Percentiles rank a stretch among this genome's conserved stretches.
Conservation (phyloP, 2,888 invertebrate species). For the Hypselothyrea guttata region DNA sequence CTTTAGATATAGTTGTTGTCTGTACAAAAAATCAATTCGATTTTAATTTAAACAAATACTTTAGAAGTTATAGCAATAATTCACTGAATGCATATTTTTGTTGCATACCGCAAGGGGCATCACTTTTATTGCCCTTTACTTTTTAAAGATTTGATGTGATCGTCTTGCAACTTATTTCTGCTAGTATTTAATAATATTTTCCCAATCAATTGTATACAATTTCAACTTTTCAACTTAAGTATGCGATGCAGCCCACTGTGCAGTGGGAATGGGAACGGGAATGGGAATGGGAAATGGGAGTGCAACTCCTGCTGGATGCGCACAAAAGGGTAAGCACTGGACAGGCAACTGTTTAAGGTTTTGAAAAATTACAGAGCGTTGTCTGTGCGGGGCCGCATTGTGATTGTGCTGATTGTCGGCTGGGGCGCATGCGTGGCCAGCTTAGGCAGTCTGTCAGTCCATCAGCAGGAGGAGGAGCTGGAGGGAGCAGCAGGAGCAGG, state of each 20-base stretch:
- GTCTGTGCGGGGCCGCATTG: slow-evolving; percentile 26
- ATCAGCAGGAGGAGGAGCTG: slow-evolving; percentile 6
- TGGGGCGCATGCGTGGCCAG: slow-evolving; percentile 59
- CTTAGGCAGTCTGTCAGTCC: not conserved
- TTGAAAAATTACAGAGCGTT: slow-evolving; percentile 48
- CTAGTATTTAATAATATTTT: too few relatives aligned
- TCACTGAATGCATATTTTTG: too few relatives aligned
- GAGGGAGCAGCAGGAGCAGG: slow-evolving; percentile 36
- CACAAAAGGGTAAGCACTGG: slow-evolving; percentile 66
- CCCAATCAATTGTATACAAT: too few relatives aligned
- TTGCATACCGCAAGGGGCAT: too few relatives aligned
- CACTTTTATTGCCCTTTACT: too few relatives aligned
- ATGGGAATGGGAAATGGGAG: slow-evolving; percentile 1
- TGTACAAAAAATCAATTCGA: too few relatives aligned
- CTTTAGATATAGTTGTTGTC: too few relatives aligned
- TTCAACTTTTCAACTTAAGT: too few relatives aligned
- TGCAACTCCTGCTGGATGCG: slow-evolving; percentile 21
- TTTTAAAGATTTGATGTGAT: too few relatives aligned
- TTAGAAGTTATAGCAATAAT: too few relatives aligned
- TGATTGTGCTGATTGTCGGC: slow-evolving; percentile 40
- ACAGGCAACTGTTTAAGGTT: slow-evolving; percentile 55
- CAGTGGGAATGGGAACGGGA: not conserved
- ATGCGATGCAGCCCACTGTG: not conserved
- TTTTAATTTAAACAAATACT: too few relatives aligned
- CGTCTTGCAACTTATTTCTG: too few relatives aligned